A percentile compares a stretch with the other conserved stretches of the same genome.
Conservation (phyloP, 2,113 vertebrate genomes). For the Calypte anna region DNA sequence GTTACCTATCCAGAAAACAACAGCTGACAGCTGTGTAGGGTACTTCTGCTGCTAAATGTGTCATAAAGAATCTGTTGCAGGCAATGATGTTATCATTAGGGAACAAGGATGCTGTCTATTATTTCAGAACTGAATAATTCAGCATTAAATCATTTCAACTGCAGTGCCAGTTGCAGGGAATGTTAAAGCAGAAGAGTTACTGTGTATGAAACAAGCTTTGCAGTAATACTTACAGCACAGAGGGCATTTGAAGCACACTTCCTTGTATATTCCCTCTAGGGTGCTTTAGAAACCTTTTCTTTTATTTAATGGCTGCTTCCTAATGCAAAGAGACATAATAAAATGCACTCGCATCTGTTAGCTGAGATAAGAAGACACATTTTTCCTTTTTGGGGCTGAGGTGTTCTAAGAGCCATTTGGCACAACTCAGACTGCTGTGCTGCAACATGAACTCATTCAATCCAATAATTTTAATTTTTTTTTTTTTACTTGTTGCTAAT, state of each 20-base stretch:
- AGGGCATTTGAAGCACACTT: neutral
- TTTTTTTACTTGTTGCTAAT: slow-evolving; percentile 26
- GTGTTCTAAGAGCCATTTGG: neutral
- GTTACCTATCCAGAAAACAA: slow-evolving; percentile 43
- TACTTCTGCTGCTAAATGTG: slow-evolving; percentile 19
- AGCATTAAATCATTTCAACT: slow-evolving; percentile 41
- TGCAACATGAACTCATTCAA: neutral
- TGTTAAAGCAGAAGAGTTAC: neutral
- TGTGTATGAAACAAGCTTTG: neutral
- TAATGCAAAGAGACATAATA: slow-evolving; percentile 63
- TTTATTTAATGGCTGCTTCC: slow-evolving; percentile 58
- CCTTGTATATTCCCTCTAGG: slow-evolving; percentile 35
- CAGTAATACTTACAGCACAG: neutral
- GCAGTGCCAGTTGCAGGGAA: neutral
- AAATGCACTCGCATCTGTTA: slow-evolving; percentile 44
- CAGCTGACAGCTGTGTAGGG: slow-evolving; percentile 13
- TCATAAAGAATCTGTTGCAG: slow-evolving; percentile 43
- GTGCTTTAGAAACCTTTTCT: slow-evolving; percentile 40
- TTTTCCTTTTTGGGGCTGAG: neutral
- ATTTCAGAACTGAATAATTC: slow-evolving; percentile 20
- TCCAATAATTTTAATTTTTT: neutral
- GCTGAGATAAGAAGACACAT: neutral
- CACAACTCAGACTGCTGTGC: neutral
- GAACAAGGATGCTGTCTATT: slow-evolving; percentile 9
- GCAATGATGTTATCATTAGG: slow-evolving; percentile 50